Evolutionary conservation across 2,888 invertebrate species (phyloP).

Genomic region (Thyatira batis): DNA sequence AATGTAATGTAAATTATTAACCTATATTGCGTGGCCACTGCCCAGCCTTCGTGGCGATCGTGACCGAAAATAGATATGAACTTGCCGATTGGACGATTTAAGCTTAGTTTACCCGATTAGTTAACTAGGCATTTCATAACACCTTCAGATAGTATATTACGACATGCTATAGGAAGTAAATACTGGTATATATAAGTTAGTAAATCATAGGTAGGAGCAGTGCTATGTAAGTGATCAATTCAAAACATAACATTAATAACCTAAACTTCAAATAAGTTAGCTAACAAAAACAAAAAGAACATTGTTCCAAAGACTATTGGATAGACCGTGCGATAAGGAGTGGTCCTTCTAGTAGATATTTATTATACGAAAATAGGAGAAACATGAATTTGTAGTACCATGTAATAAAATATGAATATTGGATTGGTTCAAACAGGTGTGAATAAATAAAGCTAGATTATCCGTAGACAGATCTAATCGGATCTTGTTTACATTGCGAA

Average conservation of each 20-base stretch:
- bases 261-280: no score
- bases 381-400: neutral
- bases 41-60: constrained; percentile 55
- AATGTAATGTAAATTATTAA: constrained; percentile 36
- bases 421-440: constrained; percentile 56
- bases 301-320: neutral
- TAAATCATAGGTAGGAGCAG: no score
- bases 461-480: constrained; percentile 67
- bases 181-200: no score
- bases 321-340: neutral
- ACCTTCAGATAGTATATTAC: neutral
- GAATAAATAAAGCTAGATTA: constrained; percentile 73
- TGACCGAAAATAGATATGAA: constrained; percentile 51
- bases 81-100: constrained; percentile 10
- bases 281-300: neutral
- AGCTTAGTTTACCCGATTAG: neutral
- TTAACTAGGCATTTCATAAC: neutral
- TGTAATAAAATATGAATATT: constrained; percentile 47
- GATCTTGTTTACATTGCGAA: constrained; percentile 74
- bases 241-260: no score
- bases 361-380: neutral
- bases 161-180: no score
- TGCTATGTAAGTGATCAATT: no score
- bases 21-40: constrained; percentile 48
- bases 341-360: neutral